Percentiles rank a stretch among this genome's conserved stretches.
These are phyloP conservation scores for Dufourea novaeangliae DNA, from an alignment of 1,140 invertebrate species.

Conservation along the genomic window DNA sequence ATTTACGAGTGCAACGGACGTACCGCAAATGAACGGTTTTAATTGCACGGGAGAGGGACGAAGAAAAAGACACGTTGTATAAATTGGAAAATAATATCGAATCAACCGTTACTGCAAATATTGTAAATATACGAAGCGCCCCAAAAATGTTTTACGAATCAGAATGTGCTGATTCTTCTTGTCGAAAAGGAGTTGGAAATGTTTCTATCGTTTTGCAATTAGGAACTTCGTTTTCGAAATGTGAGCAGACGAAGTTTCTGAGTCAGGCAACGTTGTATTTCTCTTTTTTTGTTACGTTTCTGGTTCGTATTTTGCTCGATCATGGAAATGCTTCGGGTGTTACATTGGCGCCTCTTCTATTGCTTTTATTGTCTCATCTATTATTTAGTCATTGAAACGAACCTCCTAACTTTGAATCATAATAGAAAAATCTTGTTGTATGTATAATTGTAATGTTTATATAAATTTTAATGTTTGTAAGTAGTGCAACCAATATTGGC, in stretches of 20 bases:
- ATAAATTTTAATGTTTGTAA: no score
- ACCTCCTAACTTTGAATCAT: background rate
- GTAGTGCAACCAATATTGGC: background rate
- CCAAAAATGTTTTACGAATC: background rate
- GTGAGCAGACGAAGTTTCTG: background rate
- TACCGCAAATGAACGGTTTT: background rate
- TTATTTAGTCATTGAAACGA: no score
- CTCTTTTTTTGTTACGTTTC: no score
- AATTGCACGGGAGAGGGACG: background rate
- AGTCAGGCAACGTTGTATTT: no score
- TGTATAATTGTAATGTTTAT: no score
- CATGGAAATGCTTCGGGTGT: no score
- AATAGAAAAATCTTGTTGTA: background rate
- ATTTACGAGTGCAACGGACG: no score
- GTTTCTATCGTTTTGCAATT: background rate
- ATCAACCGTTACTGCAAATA: background rate
- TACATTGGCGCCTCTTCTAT: no score
- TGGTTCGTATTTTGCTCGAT: background rate
- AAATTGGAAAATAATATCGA: constrained; percentile 3
- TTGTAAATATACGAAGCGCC: constrained; percentile 6
- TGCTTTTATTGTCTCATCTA: no score
- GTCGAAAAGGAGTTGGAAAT: no score
- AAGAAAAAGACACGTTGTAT: background rate
- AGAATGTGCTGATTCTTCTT: background rate
- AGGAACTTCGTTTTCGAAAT: no score